These are phyloP conservation scores for Stenolophus ochropezus DNA, from an alignment of 2,888 invertebrate genomes.

Conservation along the genomic window DNA sequence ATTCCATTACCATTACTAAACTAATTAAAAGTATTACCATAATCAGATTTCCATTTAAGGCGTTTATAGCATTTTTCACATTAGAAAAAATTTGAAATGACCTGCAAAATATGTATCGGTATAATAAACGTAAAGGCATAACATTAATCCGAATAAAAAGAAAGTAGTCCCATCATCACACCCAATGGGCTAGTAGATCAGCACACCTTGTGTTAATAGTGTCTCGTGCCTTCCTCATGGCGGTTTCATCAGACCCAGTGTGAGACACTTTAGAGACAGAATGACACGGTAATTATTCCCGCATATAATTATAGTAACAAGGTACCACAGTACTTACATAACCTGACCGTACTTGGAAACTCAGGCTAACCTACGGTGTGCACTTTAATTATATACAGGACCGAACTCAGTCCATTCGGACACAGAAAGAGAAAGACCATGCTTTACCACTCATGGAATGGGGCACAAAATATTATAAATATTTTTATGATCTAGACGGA, in stretches of 20 bases:
- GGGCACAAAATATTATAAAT: no score
- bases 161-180: not conserved
- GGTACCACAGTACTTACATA: slow-evolving; percentile 27
- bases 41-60: no score
- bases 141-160: not conserved
- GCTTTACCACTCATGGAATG: no score
- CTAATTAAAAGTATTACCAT: no score
- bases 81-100: no score
- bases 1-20: no score
- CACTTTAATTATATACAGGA: not conserved
- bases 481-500: no score
- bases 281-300: slow-evolving; percentile 42
- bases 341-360: slow-evolving; percentile 44
- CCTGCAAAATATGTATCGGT: not conserved
- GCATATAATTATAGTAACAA: slow-evolving; percentile 55
- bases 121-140: not conserved
- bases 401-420: no score
- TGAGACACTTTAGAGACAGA: slow-evolving; percentile 11
- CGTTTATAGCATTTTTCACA: no score
- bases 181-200: not conserved
- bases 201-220: not conserved
- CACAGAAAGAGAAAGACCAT: not conserved
- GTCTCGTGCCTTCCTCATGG: not conserved
- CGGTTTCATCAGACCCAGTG: not conserved
- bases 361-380: not conserved